Evolutionary conservation across 2,888 invertebrate genomes (phyloP), one percentile per base, ranked within the genome.

Genomic region (Caenorhabditis japonica): DNA sequence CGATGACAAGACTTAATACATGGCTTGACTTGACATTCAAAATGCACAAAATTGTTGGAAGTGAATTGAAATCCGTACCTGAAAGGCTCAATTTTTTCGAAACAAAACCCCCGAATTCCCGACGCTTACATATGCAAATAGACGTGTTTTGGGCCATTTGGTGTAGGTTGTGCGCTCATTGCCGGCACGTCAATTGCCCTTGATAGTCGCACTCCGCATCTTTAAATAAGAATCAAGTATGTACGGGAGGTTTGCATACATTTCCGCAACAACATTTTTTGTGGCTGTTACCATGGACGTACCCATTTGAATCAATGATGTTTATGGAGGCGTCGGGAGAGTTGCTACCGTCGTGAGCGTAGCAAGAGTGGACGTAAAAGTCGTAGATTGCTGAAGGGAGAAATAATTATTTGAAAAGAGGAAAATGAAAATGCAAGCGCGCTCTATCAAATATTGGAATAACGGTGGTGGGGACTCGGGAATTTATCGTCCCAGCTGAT

Each of bases 311-410:
- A 62, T 87, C 86, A 30, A 86, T 75, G 25, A 87, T 82, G 52
- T 75, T 76, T 46, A 87, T 80, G 7, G 79, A 76, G 7, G 87
- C 85, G 43, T 87, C 87, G 8, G 83, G 80, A 8, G 80, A 78
- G 53, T 81, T 79, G 15, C 83, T 79, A 4, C 86, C 86, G 51
- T 86, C 86, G 55, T 86, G 85, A 23, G 86, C 86, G 56, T 82
- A 80, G 61, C 86, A 86, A n/a, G 84, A 84, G 66, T 87, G 85
- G 1, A 86, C 85, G 55, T 84, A 85, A 74, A 86, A 84, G 64
- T 87, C 86, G 58, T 84, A 86, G 52, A 85, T 85, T 4, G 85
- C 86, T 86, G 68, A 60, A 33, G 21, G 27, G 13, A 36, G 30
- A 13, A 58, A 30, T 23, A 27, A 39, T 44, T 17, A 13, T 15